phyloP scores from a whole-genome alignment of 2,888 invertebrate genomes.

The Chaitophorus viminalis region DNA sequence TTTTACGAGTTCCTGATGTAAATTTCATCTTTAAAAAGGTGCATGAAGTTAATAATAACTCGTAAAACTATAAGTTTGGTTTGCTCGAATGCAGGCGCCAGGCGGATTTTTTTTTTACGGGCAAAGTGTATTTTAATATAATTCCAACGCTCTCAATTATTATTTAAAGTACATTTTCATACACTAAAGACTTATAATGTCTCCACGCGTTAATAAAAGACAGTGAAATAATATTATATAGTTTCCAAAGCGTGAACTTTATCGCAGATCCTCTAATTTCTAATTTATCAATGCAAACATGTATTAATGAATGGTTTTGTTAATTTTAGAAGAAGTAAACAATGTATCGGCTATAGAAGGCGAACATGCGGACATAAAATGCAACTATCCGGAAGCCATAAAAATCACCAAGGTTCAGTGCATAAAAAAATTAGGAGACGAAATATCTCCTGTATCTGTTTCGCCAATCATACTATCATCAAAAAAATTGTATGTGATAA shows the following conservation, averaged over 20 bases:
- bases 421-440: slow-evolving; percentile 46
- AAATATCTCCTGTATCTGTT: background rate
- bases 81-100: background rate
- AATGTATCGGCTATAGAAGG: slow-evolving; percentile 39
- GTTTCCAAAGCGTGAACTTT: no score
- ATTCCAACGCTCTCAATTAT: no score
- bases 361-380: slow-evolving; percentile 44
- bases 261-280: background rate
- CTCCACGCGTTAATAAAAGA: no score
- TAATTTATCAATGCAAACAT: background rate
- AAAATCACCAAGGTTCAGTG: slow-evolving; percentile 38
- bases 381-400: slow-evolving; percentile 30
- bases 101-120: background rate
- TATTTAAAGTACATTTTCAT: no score
- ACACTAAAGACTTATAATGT: no score
- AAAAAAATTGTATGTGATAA: slow-evolving; percentile 35
- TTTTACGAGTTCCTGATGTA: background rate
- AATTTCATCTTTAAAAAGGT: background rate
- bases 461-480: background rate
- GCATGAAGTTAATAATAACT: background rate
- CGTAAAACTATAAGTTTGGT: background rate
- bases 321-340: slow-evolving; percentile 22
- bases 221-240: no score
- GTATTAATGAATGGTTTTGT: background rate
- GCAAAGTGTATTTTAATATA: background rate